Conservation (phyloP, 2,797 vertebrate genomes). For the Rhincodon typus region DNA sequence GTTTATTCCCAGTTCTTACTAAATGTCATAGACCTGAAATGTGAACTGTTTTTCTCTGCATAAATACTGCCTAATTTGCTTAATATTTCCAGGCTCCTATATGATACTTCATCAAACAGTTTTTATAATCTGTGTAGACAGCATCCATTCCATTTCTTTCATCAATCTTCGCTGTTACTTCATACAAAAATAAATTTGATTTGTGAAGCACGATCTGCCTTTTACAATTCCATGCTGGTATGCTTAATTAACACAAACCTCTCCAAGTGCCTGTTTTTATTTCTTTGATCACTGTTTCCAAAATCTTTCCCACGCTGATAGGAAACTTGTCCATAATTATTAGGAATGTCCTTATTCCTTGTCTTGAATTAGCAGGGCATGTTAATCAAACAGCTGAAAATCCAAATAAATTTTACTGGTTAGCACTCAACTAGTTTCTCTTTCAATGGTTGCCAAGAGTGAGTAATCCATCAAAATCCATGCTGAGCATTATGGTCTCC, state of each 20-base stretch:
- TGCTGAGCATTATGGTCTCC: background rate
- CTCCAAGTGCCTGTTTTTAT: background rate
- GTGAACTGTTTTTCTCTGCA: too few species aligned
- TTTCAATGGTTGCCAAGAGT: background rate
- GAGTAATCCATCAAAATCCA: background rate
- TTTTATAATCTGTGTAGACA: too few species aligned
- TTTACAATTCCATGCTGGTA: background rate
- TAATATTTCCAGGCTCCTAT: too few species aligned
- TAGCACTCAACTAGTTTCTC: background rate
- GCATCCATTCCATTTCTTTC: too few species aligned
- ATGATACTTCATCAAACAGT: too few species aligned
- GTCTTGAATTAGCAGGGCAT: background rate
- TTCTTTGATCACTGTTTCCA: background rate
- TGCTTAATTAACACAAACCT: background rate
- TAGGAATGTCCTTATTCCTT: background rate
- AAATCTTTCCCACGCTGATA: background rate
- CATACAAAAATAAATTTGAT: background rate
- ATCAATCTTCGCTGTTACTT: background rate
- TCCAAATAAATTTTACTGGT: background rate
- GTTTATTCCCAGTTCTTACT: too few species aligned
- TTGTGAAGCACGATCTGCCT: background rate
- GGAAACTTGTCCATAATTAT: background rate
- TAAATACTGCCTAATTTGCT: too few species aligned
- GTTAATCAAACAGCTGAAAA: background rate
- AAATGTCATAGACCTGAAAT: too few species aligned